phyloP scores from a whole-genome alignment of 2,888 invertebrate species.

The Drosophila aldrichi region DNA sequence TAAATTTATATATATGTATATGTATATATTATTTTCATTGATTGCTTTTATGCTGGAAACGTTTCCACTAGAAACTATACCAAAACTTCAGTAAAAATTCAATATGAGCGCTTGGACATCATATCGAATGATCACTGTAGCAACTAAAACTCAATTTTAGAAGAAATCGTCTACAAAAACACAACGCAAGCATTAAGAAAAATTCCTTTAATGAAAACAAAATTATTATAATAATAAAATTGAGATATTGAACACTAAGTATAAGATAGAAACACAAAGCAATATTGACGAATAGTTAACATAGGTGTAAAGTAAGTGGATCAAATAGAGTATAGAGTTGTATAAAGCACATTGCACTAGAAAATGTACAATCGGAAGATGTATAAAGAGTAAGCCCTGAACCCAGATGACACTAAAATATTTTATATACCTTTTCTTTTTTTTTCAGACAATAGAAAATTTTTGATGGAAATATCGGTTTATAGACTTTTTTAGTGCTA shows the following conservation, averaged over 20 bases:
- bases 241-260: constrained; percentile 7
- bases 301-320: neutral
- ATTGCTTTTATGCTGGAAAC: constrained; percentile 6
- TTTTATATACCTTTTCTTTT: no score
- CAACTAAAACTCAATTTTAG: neutral
- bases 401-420: neutral
- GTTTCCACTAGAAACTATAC: neutral
- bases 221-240: neutral
- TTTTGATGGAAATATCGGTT: no score
- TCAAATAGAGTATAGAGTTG: constrained; percentile 3
- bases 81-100: constrained; percentile 21
- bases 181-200: constrained; percentile 25
- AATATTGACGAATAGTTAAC: constrained; percentile 15
- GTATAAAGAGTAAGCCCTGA: neutral
- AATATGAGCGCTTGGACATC: neutral
- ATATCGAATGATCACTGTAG: constrained; percentile 8
- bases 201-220: neutral
- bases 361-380: constrained; percentile 24
- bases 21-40: neutral
- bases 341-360: constrained; percentile 34
- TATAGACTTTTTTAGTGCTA: no score
- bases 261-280: constrained; percentile 19
- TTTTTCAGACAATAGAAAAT: no score
- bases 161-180: constrained; percentile 23
- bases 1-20: neutral